Evolutionary conservation across 2,113 vertebrate species (phyloP), one percentile per base, ranked within the genome.

Genomic region (Otocyon megalotis): DNA sequence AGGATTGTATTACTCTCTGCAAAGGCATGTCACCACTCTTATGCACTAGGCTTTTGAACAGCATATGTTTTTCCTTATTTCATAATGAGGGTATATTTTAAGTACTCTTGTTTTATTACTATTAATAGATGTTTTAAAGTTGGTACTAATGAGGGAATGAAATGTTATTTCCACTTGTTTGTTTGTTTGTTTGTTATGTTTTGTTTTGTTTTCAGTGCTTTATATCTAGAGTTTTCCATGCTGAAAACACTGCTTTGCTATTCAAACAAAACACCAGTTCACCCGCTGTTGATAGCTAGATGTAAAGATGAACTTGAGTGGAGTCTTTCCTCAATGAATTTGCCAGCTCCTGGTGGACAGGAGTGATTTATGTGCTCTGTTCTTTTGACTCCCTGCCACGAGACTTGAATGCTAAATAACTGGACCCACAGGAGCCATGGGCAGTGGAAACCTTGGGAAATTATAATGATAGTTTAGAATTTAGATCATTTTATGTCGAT

Each of bases 121-220:
- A 63, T 95, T 95, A 96, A 87, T 94, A 79, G 95, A 56, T 96
- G 94, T 96, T 95, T 97, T 88, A 76, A 96, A 95, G 85, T 88
- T 60, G 86, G 65, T 93, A 81, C 80, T 97, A 97, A 97, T 94
- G 94, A 97, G 96, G 63, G 91, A 90, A 86, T 97, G 84, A 97
- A 96, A 97, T 90, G 90, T 81, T 54, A 92, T 76, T 98, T 94
- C 84, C 81, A 67, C 94, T 90, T 93, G 96, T 98, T 98, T 98
- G 82, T 97, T 98, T 98, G 82, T 97, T 97, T 97, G 96, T 96
- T 97, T 97, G 95, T 86, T 97, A 30, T 97, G 95, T 91, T 96
- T 54, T 97, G 83, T 93, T 95, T 97, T 97, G 97, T 97, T 96
- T 97, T 87, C 12, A 2, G 37, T 10, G 84, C 72, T 95, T 96